Evolutionary conservation across 1,140 invertebrate species (phyloP).

Genomic region (Ganaspis sp.): DNA sequence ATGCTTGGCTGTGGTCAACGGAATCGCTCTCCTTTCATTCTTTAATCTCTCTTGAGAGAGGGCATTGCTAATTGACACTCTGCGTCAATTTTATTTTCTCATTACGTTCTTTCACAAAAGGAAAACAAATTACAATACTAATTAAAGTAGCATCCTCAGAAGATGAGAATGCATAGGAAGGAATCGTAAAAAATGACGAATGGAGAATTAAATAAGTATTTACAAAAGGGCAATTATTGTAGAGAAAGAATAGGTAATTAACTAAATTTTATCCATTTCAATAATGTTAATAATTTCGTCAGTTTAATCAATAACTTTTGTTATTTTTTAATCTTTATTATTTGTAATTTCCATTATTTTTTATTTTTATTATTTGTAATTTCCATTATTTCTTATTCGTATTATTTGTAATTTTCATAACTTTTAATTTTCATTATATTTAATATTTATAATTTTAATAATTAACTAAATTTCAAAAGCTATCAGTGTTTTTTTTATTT

Average conservation of each 20-base stretch:
- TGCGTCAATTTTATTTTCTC: constrained; percentile 18
- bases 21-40: background rate
- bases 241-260: background rate
- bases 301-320: too few species aligned
- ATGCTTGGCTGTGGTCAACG: background rate
- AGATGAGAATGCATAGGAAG: background rate
- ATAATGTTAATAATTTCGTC: too few species aligned
- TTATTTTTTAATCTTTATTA: too few species aligned
- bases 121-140: constrained; percentile 23
- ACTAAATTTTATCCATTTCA: background rate
- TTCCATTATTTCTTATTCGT: too few species aligned
- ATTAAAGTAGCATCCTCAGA: background rate
- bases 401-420: too few species aligned
- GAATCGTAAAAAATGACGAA: background rate
- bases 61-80: constrained; percentile 5
- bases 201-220: constrained; percentile 17
- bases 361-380: too few species aligned
- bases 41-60: background rate
- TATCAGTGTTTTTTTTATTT: too few species aligned
- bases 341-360: too few species aligned
- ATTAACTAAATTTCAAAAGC: too few species aligned
- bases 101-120: background rate
- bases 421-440: too few species aligned
- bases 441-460: too few species aligned
- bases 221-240: background rate